These are phyloP conservation scores for Oryzias melastigma DNA, from an alignment of 2,113 vertebrate species.

Conservation along the genomic window DNA sequence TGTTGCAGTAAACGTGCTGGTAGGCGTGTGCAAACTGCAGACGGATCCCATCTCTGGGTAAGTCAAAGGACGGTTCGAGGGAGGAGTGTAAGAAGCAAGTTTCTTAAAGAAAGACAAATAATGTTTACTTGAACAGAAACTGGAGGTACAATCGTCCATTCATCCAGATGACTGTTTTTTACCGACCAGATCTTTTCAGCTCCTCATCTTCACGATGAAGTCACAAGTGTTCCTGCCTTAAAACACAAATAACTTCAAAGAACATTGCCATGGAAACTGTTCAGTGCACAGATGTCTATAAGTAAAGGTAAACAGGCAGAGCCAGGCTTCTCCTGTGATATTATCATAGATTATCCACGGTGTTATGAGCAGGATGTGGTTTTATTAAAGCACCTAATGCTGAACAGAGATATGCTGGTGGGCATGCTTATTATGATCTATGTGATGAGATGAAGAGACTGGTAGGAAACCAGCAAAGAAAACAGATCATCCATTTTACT, in stretches of 20 bases:
- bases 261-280: conserved; percentile 58
- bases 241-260: conserved; percentile 15
- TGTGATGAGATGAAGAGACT: not conserved
- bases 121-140: too few species aligned
- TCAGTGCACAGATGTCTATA: conserved; percentile 1
- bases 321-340: not conserved
- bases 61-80: too few species aligned
- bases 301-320: conserved; percentile 18
- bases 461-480: too few species aligned
- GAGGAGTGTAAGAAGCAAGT: too few species aligned
- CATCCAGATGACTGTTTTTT: too few species aligned
- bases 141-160: too few species aligned
- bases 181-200: conserved; percentile 16
- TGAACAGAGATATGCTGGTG: not conserved
- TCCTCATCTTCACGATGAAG: conserved; percentile 32
- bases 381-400: not conserved
- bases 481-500: conserved; percentile 10
- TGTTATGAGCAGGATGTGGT: conserved; percentile 5
- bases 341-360: conserved; percentile 3
- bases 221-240: conserved; percentile 20
- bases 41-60: too few species aligned
- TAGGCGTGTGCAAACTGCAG: too few species aligned
- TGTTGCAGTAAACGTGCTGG: too few species aligned
- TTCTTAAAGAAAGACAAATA: too few species aligned
- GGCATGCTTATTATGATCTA: not conserved